phyloP scores from a whole-genome alignment of 2,888 invertebrate genomes.

The Caenorhabditis japonica region DNA sequence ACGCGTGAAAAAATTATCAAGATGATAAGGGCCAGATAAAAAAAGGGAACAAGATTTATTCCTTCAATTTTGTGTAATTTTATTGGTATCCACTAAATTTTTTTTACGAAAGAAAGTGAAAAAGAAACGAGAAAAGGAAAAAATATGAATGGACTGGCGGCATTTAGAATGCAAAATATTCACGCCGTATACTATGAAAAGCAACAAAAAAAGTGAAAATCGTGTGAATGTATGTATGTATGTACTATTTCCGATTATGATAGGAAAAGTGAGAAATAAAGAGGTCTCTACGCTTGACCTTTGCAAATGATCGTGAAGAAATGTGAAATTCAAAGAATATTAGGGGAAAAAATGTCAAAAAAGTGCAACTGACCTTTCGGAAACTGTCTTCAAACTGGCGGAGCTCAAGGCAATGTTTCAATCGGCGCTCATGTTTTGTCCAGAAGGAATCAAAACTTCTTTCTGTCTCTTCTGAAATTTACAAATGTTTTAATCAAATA shows the following conservation, averaged over 20 bases:
- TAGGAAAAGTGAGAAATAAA: not conserved
- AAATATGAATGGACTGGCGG: constrained; percentile 10
- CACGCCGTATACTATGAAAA: too few species aligned
- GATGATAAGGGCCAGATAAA: too few species aligned
- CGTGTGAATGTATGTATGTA: not conserved
- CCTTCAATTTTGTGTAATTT: too few species aligned
- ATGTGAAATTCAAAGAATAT: not conserved
- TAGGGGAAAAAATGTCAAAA: not conserved
- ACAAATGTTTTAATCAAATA: too few species aligned
- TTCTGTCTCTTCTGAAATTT: constrained; percentile 82
- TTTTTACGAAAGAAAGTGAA: too few species aligned
- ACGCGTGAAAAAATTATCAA: constrained; percentile 4
- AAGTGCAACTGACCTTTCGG: constrained; percentile 81
- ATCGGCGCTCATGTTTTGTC: constrained; percentile 89
- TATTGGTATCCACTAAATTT: too few species aligned
- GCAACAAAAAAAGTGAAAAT: too few species aligned
- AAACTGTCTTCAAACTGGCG: constrained; percentile 95
- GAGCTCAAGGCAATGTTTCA: constrained; percentile 90
- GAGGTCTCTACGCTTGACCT: constrained; percentile 32
- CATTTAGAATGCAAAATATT: constrained; percentile 16
- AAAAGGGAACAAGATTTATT: too few species aligned
- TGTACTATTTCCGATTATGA: constrained; percentile 24
- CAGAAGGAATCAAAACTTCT: constrained; percentile 94
- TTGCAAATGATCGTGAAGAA: constrained; percentile 13
- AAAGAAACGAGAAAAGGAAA: not conserved